Evolutionary conservation across 2,888 invertebrate genomes (phyloP), one percentile per base, ranked within the genome.

Genomic region (Bugulina stolonifera): DNA sequence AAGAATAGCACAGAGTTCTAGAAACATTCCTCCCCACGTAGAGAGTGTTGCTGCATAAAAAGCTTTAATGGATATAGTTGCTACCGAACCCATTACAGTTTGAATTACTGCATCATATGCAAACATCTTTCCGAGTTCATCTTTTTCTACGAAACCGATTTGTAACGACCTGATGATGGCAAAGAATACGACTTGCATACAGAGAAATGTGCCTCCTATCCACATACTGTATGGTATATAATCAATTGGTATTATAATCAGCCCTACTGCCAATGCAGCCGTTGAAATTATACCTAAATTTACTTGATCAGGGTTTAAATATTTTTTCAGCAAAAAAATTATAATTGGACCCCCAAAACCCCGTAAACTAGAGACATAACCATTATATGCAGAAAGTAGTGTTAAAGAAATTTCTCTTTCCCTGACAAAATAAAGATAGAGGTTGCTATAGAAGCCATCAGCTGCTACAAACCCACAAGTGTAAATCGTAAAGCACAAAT

Each of bases 61-160:
- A 64, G 64, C 27, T 64, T n/a, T 64, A 5, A 32, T 2, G 32
- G 25, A 5, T 14, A 64, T 64, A 2, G 64, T 23, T 5, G 25
- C 32, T 14, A 64, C 10, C 5, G 64, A 5, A 25, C 32, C 34
- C 3, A 64, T 10, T 2, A 64, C 64, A 2, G 27, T 22, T 27
- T 32, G 5, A 32, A 64, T 5, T 5, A 64, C 32, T 18, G 25
- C 64, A 64, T 64, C 64, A 3, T 14, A 5, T n/a, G 32, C 34
- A 64, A 64, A 64, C 27, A 64, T 25, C 32, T 32, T 27, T 23
- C 64, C 64, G 1, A 64, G n/a, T 32, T 64, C 64, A 64, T 64
- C 32, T 32, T 25, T 25, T 3, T 64, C 5, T 2, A 27, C 29
- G 5, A 64, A 32, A 34, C 64, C n/a, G 1, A 27, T 64, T n/a